Evolutionary conservation across 2,797 vertebrate species (phyloP), one percentile per base, ranked within the genome.

Genomic region (Cirrhinus mrigala): DNA sequence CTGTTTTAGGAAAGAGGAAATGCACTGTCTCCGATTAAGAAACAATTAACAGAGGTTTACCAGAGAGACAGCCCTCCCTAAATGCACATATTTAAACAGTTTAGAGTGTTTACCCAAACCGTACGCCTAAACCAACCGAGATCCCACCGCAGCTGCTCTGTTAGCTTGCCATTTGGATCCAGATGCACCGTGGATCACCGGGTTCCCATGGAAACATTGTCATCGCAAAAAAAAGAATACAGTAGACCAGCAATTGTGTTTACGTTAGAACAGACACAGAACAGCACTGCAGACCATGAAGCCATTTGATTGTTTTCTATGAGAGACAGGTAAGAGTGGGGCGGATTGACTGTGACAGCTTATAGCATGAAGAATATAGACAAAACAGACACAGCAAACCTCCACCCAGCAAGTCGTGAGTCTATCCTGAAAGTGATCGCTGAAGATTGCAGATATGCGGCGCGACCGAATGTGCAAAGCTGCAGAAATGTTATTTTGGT

Each of bases 141-240:
- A 87, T 91, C 82, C 81, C 84, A 22, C 0, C 8, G 11, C 60
- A 84, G 82, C 62, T 84, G 82, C 48, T 77, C 33, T 58, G 33
- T 64, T 24, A 29, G 48, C 48, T 90, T 87, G 87, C 89, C 89
- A 87, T 90, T 90, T 90, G 75, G 81, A 88, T 86, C 88, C 83
- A 86, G 87, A 83, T 90, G 89, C 91, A 90, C 86, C 83, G 85
- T 85, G 89, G 89, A 91, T 88, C 88, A 85, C 88, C 82, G 58
- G 88, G 93, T 94, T 94, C 89, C 94, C 90, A 94, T 94, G 91
- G 89, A 90, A 64, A 93, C 92, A 64, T 81, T 84, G 82, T 92
- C 88, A 87, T 89, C 86, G 88, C 89, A 90, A 85, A 89, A 87
- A 86, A 90, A 73, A 73, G 73, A 52, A 88, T 88, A 76, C 37